Base-by-base conservation (phyloP, 2,888 invertebrate genomes). In the Hydriomena furcata region DNA sequence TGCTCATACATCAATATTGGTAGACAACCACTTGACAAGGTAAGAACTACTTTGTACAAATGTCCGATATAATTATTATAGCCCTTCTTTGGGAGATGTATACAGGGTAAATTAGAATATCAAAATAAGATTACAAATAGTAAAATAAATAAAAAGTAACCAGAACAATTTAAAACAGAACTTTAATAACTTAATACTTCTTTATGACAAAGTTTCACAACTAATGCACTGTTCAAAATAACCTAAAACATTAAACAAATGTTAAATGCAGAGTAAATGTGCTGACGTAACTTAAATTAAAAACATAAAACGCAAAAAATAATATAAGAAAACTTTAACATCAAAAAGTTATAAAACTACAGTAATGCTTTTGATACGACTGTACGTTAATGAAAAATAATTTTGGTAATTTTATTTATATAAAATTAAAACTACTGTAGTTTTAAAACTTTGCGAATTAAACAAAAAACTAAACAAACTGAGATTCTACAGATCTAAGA, bases 241-340 rank as follows among this genome's bases (percentile, higher is more conserved):
- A 60, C 48, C 55, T 61, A 71, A n/a, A 66, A 68, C 63, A 52
- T 47, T 38, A 70, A 61, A 64, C 55, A 73, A 65, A 70, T 62
- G 61, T 65, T 80, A 82, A 84, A 84, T 85, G 84, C 84, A 79
- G 67, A 71, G 55, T 80, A 80, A 79, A 82, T 78, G 78, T 80
- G 64, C 61, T 65, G 68, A 66, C 54, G 60, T 66, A 71, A 73
- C 68, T 73, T 74, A 71, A 61, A 60, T 42, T 45, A 61, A 55
- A 54, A 61, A 49, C 49, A 62, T 30, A 59, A 50, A 55, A 60
- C 40, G 44, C 46, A 49, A 43, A 57, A n/a, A 32, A 35, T 35
- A 52, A 55, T 38, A 42, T 44, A n/a, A n/a, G 17, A 17, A 3
- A 3, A 3, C 4, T 17, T 17, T 17, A 3, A 17, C 2, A 17